phyloP scores from a whole-genome alignment of 2,888 invertebrate genomes.

The Nycteola revayana region DNA sequence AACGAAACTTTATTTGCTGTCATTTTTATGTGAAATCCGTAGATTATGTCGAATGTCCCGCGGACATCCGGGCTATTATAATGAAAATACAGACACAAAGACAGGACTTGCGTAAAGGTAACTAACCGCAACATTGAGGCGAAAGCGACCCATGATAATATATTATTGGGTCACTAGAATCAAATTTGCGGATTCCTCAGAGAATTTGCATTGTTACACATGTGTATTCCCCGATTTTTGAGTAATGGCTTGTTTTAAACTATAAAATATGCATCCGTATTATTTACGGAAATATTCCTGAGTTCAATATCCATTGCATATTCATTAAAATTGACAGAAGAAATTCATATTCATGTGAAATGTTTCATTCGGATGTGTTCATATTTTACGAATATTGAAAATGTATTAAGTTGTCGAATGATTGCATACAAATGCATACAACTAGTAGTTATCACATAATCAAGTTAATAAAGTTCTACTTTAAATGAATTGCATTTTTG shows the following conservation, averaged over 20 bases:
- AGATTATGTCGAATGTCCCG: slow-evolving; percentile 48
- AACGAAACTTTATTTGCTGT: slow-evolving; percentile 68
- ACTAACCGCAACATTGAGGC: slow-evolving; percentile 51
- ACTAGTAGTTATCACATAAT: too few species aligned
- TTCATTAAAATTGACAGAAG: not conserved
- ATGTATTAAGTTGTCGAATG: not conserved
- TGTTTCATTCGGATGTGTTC: not conserved
- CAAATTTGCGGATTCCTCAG: slow-evolving; percentile 32
- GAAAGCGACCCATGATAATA: slow-evolving; percentile 26
- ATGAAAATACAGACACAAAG: slow-evolving; percentile 39
- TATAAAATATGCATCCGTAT: not conserved
- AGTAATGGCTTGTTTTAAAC: not conserved
- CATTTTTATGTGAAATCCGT: slow-evolving; percentile 56
- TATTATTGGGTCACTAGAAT: slow-evolving; percentile 28
- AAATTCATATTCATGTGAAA: not conserved
- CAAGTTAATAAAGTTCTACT: too few species aligned
- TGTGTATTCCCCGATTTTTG: not conserved
- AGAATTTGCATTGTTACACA: not conserved
- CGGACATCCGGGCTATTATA: slow-evolving; percentile 66
- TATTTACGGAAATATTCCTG: not conserved
- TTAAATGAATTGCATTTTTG: too few species aligned
- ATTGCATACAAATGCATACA: too few species aligned
- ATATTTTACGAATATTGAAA: not conserved
- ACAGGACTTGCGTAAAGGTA: slow-evolving; percentile 48
- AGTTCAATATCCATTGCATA: not conserved